Evolutionary conservation across 2,888 invertebrate genomes (phyloP).

Genomic region (Penaeus monodon): DNA sequence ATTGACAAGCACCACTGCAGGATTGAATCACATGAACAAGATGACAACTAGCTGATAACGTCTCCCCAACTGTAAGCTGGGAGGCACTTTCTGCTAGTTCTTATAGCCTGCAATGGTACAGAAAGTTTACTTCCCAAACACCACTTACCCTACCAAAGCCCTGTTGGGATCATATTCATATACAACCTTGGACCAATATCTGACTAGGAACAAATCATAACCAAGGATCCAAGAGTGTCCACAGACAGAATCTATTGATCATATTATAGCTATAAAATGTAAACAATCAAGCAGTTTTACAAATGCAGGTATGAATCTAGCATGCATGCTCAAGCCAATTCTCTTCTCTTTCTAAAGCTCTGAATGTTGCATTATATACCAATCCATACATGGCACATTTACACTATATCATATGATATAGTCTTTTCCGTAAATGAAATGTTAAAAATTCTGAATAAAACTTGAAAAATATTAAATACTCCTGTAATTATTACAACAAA

Average conservation of each 20-base stretch:
- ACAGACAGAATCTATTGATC: constrained; percentile 6
- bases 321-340: constrained; percentile 7
- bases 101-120: constrained; percentile 58
- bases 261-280: constrained; percentile 13
- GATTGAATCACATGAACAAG: constrained; percentile 48
- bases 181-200: constrained; percentile 40
- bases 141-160: constrained; percentile 31
- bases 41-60: constrained; percentile 47
- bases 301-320: background rate
- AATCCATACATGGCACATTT: constrained; percentile 42
- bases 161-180: constrained; percentile 21
- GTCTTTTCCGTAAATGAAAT: background rate
- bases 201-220: constrained; percentile 49
- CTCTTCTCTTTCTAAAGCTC: constrained; percentile 29
- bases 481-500: background rate
- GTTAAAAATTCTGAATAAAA: background rate
- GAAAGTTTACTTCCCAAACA: constrained; percentile 38
- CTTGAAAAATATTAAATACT: constrained; percentile 6
- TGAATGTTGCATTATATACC: constrained; percentile 11
- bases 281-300: constrained; percentile 26
- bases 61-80: constrained; percentile 46
- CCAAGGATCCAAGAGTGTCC: constrained; percentile 45
- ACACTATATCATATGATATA: background rate
- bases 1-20: constrained; percentile 55
- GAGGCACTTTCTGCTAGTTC: constrained; percentile 48